These are phyloP conservation scores for Todiramphus chloris DNA, from an alignment of 2,113 vertebrate species.

Conservation along the genomic window DNA sequence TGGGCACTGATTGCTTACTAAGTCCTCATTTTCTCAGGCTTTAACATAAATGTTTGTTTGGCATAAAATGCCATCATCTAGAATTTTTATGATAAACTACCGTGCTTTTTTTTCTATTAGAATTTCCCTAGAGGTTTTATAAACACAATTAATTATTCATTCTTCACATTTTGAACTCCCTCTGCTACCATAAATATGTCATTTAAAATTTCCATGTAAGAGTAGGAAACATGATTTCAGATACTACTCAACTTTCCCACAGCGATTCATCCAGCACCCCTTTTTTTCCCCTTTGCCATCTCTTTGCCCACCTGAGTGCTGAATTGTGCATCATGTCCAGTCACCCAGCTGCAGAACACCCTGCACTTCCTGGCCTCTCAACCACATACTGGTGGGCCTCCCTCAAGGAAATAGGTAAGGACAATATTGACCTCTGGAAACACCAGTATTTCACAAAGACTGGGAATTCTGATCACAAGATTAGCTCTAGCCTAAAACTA, in stretches of 20 bases:
- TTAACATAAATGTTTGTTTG: not conserved
- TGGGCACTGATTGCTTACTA: not conserved
- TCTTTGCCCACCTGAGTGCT: not conserved
- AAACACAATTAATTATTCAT: not conserved
- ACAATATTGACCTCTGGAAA: not conserved
- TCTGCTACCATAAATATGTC: not conserved
- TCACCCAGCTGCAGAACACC: not conserved
- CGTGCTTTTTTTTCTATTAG: not conserved
- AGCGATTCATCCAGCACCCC: not conserved
- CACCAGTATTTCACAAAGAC: not conserved
- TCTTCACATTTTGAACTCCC: not conserved
- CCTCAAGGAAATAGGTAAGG: not conserved
- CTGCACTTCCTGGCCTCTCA: not conserved
- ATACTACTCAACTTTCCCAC: not conserved
- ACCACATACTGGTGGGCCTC: not conserved
- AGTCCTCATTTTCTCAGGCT: not conserved
- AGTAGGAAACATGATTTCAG: not conserved
- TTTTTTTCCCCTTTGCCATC: not conserved
- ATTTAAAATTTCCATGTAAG: not conserved
- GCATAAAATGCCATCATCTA: not conserved
- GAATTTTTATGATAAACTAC: not conserved
- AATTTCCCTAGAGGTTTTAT: not conserved
- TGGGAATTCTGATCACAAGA: not conserved
- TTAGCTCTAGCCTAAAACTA: not conserved
- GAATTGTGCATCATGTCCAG: not conserved